Evolutionary conservation across 2,888 invertebrate genomes (phyloP).

Genomic region (Pristionchus fissidentatus): DNA sequence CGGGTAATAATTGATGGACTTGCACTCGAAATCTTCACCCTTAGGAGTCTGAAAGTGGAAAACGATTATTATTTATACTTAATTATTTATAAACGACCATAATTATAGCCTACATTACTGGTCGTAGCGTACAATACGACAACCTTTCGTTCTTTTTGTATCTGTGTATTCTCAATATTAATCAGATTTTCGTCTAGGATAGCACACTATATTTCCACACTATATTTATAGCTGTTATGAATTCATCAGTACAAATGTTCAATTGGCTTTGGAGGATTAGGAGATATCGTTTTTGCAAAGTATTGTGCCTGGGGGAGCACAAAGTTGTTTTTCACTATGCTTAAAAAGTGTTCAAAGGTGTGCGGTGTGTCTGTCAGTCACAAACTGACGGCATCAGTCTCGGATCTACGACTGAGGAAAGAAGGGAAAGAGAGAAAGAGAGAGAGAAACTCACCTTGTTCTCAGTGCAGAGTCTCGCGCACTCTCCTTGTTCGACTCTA

Average conservation of each 20-base stretch:
- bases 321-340: neutral
- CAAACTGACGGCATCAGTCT: too few species aligned
- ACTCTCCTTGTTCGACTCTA: slow-evolving; percentile 68
- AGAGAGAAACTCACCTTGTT: slow-evolving; percentile 67
- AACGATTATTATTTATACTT: neutral
- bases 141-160: neutral
- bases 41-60: slow-evolving; percentile 60
- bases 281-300: too few species aligned
- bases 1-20: slow-evolving; percentile 70
- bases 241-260: too few species aligned
- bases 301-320: neutral
- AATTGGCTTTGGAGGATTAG: too few species aligned
- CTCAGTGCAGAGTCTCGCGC: slow-evolving; percentile 66
- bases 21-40: slow-evolving; percentile 64
- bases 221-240: too few species aligned
- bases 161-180: neutral
- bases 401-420: too few species aligned
- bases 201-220: too few species aligned
- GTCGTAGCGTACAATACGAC: neutral
- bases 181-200: too few species aligned
- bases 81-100: neutral
- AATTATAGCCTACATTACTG: neutral
- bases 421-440: too few species aligned
- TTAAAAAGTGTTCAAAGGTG: too few species aligned
- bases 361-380: too few species aligned